Percentiles rank a stretch among this genome's conserved stretches.
These are phyloP conservation scores for Chironex yamaguchii DNA, from an alignment of 30 jellyfish, hydroid and myxozoan genomes.

Conservation along the genomic window DNA sequence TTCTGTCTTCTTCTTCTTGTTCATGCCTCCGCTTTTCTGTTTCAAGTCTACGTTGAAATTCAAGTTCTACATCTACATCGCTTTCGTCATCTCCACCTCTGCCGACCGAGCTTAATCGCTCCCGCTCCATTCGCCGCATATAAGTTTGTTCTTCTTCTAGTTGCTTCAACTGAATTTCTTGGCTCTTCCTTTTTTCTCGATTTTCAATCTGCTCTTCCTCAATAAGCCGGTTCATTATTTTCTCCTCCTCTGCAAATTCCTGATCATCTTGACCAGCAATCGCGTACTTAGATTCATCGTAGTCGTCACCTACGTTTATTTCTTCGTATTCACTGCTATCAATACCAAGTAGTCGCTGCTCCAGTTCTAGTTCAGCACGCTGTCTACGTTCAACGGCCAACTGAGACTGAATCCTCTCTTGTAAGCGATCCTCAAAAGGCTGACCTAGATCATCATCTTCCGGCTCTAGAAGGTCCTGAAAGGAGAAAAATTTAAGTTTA, in stretches of 20 bases:
- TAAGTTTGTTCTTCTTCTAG: too few relatives aligned
- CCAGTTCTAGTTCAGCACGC: neutral
- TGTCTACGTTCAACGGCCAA: neutral
- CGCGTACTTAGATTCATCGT: neutral
- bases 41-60: constrained; percentile 79
- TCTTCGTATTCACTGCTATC: neutral
- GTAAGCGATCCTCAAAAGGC: neutral
- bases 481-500: neutral
- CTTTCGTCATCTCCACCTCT: neutral
- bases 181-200: too few relatives aligned
- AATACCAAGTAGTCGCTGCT: neutral
- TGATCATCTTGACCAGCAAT: neutral
- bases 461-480: neutral
- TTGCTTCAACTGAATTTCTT: too few relatives aligned
- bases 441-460: neutral
- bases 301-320: neutral
- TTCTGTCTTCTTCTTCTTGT: constrained; percentile 19
- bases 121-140: too few relatives aligned
- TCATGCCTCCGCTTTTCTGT: constrained; percentile 46
- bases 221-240: too few relatives aligned
- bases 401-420: neutral
- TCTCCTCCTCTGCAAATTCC: neutral
- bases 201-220: too few relatives aligned
- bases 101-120: too few relatives aligned
- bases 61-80: constrained; percentile 62